Conservation (phyloP, 2,888 invertebrate genomes). For the Yponomeuta cagnagella region DNA sequence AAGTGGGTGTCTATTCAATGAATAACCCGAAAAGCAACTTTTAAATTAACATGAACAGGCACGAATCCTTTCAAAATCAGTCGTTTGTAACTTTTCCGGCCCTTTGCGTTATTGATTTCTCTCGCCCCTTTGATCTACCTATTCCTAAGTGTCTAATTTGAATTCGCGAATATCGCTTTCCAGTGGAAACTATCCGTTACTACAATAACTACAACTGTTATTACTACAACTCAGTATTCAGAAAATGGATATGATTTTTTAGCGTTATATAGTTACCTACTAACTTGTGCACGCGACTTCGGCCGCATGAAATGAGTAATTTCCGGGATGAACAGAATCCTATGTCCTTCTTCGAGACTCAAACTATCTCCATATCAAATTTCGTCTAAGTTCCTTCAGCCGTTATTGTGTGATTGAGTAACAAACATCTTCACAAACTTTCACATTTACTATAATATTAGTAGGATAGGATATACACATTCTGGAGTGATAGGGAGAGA, state of each 20-base stretch:
- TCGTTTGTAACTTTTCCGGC: constrained; percentile 54
- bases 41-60: constrained; percentile 54
- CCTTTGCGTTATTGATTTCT: constrained; percentile 55
- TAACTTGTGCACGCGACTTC: background rate
- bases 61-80: constrained; percentile 48
- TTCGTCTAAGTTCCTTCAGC: too few relatives aligned
- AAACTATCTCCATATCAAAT: too few relatives aligned
- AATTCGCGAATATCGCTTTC: background rate
- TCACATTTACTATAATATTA: too few relatives aligned
- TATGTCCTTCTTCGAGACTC: too few relatives aligned
- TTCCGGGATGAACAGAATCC: too few relatives aligned
- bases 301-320: too few relatives aligned
- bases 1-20: background rate
- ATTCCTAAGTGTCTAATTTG: background rate
- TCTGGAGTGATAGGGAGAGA: too few relatives aligned
- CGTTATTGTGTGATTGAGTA: too few relatives aligned
- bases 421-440: too few relatives aligned
- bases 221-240: background rate
- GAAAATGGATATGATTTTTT: background rate
- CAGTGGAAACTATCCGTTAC: background rate
- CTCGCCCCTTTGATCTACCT: constrained; percentile 46
- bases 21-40: constrained; percentile 36
- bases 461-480: too few relatives aligned
- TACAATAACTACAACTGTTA: background rate
- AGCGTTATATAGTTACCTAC: background rate